Evolutionary conservation across 2,113 vertebrate genomes (phyloP), one percentile per base, ranked within the genome.

Genomic region (Nycticebus coucang): DNA sequence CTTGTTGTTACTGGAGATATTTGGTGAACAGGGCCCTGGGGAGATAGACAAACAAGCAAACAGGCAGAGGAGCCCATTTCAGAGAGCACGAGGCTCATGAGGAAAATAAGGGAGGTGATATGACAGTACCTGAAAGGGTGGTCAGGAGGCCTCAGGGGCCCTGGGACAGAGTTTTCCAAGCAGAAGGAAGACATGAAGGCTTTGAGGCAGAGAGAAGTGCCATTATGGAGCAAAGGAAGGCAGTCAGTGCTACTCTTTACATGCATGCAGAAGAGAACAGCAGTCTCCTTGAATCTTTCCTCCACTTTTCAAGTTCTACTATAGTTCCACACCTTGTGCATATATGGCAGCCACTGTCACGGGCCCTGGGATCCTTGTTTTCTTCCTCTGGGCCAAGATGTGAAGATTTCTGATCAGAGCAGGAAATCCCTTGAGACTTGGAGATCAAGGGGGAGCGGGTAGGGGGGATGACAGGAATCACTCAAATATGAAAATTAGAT

Each of bases 321-420:
- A 3, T 15, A 19, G 3, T 14, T 35, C 50, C 33, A 66, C 68
- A 41, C 18, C 35, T 8, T 24, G 62, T 33, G 0, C 37, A 1
- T 71, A 17, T 19, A 35, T 26, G 37, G 33, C 45, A n/a, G 62
- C 6, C 4, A 2, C 10, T 0, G 30, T 80, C 24, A 6, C 1
- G 45, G 55, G 41, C 2, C 0, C 50, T 2, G 24, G 33, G 72
- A 55, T 18, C 50, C 41, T n/a, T 0, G 15, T 35, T 89, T 71
- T 45, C 50, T 72, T 75, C 59, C 74, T 15, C 1, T 0, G 37
- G 15, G 60, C 75, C 0, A 72, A 45, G 53, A 14, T 14, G 19
- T 79, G 77, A 91, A 82, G 87, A 82, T 24, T 94, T 95, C 62
- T 84, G 41, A 26, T 71, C 5, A 81, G 28, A 79, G 83, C 3